Percentiles rank a stretch among this genome's conserved stretches.
These are phyloP conservation scores for Himantopus leucocephalus DNA, from an alignment of 2,113 vertebrate species.

Conservation along the genomic window DNA sequence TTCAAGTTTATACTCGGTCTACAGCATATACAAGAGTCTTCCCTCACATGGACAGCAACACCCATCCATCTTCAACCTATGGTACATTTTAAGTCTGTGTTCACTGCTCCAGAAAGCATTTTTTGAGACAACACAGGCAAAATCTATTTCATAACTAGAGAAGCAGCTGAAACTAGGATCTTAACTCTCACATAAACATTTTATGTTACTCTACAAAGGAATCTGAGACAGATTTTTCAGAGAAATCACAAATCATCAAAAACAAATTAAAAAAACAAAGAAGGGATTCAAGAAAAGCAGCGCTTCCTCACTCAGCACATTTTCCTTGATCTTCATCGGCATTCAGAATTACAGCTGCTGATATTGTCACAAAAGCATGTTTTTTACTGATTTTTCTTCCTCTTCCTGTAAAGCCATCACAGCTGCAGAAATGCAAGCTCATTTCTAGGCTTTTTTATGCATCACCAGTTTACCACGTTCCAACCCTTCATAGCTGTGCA, in stretches of 20 bases:
- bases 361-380: not conserved
- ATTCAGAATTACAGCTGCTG: not conserved
- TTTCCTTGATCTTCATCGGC: not conserved
- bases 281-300: not conserved
- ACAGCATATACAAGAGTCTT: not conserved
- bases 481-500: not conserved
- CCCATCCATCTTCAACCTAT: not conserved
- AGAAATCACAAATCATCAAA: not conserved
- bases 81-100: not conserved
- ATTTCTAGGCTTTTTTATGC: not conserved
- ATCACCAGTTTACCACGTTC: not conserved
- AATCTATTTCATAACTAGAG: not conserved
- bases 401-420: not conserved
- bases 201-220: not conserved
- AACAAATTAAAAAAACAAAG: not conserved
- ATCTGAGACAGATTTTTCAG: not conserved
- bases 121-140: slow-evolving; percentile 6
- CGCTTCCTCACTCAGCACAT: not conserved
- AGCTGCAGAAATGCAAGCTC: not conserved
- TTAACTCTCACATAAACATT: not conserved
- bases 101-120: not conserved
- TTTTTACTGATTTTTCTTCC: not conserved
- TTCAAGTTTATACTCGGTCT: not conserved
- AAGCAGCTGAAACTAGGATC: not conserved
- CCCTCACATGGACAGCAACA: not conserved